Evolutionary conservation across 1,140 invertebrate species (phyloP).

Genomic region (Ericerus pela): DNA sequence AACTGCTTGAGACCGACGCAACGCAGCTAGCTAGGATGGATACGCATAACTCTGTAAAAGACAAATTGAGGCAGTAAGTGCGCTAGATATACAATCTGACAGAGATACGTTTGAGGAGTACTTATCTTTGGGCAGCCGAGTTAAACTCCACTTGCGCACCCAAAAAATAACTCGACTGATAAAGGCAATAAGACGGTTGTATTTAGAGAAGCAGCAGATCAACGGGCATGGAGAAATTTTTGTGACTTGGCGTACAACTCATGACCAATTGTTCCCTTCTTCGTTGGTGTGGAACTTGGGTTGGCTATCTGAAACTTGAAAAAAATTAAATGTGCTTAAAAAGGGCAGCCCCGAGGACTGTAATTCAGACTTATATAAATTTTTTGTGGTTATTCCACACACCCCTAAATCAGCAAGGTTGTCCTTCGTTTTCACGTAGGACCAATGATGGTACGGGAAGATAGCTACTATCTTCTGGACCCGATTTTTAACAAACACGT

Average conservation of each 20-base stretch:
- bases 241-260: not conserved
- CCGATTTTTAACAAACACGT: conserved; percentile 1
- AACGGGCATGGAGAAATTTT: no score
- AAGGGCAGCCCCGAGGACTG: not conserved
- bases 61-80: not conserved
- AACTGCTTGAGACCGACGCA: no score
- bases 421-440: not conserved
- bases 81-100: not conserved
- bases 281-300: not conserved
- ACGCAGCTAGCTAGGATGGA: not conserved
- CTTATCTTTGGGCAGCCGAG: not conserved
- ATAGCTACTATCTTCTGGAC: not conserved
- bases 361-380: not conserved
- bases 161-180: not conserved
- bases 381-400: conserved; percentile 7
- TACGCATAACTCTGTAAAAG: not conserved
- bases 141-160: not conserved
- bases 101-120: not conserved
- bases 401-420: conserved; percentile 7
- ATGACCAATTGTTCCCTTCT: not conserved
- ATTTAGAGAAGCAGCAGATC: no score
- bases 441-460: not conserved
- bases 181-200: not conserved
- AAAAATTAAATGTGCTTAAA: not conserved
- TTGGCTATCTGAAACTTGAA: not conserved